Base-by-base conservation (phyloP, 2,797 vertebrate genomes). In the Pogonophryne albipinna region DNA sequence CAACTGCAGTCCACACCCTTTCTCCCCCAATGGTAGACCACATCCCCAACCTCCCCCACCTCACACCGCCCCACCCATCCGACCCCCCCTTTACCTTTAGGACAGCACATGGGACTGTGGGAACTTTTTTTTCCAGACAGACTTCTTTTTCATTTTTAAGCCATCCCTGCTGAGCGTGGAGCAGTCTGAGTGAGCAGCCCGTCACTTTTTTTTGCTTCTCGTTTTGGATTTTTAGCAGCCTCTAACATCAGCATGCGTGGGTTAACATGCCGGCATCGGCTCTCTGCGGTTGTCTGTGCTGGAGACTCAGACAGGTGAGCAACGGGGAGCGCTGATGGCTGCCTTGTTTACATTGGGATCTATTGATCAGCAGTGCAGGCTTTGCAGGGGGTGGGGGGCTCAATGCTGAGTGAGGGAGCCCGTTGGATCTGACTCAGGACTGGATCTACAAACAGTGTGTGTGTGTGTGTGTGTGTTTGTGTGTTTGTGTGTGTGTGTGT, bases 221-320 rank as follows among this genome's bases (percentile, higher is more conserved):
- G 7, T 42, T 83, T 66, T 63, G 81, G 80, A 80, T 83, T 88
- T 49, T 71, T 66, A 69, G 34, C 60, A 5, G 71, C 71, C 67
- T 59, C 50, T 74, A 20, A 70, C 63, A 78, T 74, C 87, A 85
- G 53, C 80, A 93, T 91, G 91, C 63, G 13, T 52, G 47, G 56
- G 62, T 58, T 78, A 87, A 68, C 73, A 93, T 93, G 91, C 79
- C 80, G 74, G 79, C 78, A 19, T 78, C 73, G 65, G 80, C 71
- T 68, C 57, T 81, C 68, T 79, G 84, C 85, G 57, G 78, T 83
- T 67, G 81, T 83, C 63, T 85, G 46, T 90, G 75, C 78, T 41
- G 76, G 87, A 85, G 73, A 86, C 82, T 89, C 90, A 79, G 82
- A 87, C 83, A 91, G 93, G 92, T 95, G 92, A 94, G 94, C 17